Conservation (phyloP, 2,797 vertebrate genomes). For the Tarsius wallacei region DNA sequence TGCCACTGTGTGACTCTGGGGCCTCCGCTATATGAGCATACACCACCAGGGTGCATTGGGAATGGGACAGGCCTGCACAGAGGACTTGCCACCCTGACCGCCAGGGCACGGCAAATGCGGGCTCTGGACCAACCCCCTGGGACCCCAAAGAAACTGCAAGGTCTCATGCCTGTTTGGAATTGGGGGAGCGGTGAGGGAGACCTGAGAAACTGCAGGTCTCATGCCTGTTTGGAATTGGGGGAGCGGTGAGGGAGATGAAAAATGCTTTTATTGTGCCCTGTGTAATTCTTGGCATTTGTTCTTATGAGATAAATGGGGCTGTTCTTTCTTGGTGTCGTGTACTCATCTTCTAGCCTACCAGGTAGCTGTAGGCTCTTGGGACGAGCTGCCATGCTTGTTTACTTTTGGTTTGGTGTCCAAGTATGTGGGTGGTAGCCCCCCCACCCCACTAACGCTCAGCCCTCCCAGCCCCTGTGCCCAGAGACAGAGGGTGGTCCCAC, state of each 20-base stretch:
- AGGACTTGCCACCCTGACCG: fast-evolving
- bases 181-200: background rate
- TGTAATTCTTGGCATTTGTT: background rate
- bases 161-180: background rate
- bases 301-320: background rate
- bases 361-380: slow-evolving; percentile 24
- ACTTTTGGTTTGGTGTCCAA: slow-evolving; percentile 21
- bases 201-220: background rate
- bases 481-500: background rate
- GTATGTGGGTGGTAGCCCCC: background rate
- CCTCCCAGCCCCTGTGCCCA: background rate
- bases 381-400: background rate
- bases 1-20: background rate
- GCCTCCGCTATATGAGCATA: background rate
- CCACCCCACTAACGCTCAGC: background rate
- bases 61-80: background rate
- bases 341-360: background rate
- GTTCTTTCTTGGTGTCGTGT: background rate
- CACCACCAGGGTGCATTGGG: fast-evolving
- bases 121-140: background rate
- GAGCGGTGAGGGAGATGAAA: background rate
- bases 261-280: background rate
- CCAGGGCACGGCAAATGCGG: background rate
- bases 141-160: background rate
- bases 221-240: background rate